Base-by-base conservation (phyloP, 2,113 vertebrate species). In the Clinocottus analis region DNA sequence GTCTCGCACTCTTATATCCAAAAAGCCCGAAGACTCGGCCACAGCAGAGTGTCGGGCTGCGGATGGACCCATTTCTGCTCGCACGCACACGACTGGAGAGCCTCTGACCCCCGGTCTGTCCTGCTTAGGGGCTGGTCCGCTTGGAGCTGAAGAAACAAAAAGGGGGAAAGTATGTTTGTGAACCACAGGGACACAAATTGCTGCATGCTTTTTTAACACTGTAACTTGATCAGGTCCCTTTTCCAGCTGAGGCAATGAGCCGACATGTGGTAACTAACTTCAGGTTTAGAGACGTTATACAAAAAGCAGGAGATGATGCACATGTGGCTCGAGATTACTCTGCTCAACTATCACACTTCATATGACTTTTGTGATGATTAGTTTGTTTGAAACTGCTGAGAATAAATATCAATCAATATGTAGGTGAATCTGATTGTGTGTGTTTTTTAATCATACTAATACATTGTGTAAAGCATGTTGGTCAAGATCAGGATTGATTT, bases 51-150 rank as follows among this genome's bases (percentile, higher is more conserved):
- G 96, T 25, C 86, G 83, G 2, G 93, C 84, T 0, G 96, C 95
- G 3, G 51, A 9, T 0, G 97, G 96, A 3, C 98, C 97, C 64
- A 78, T 92, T 80, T 97, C 95, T 59, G 96, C 94, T 21, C 95
- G 93, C 80, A 98, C 70, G 47, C 90, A 82, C 82, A 96, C 31
- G 0, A 90, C 93, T 21, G 98, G 91, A 37, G 80, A 61, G 19
- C n/a, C 70, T 25, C 84, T 70, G 41, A 4, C 49, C 10, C 67
- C 23, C 31, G 12, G 69, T 55, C 51, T 59, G 63, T 93, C 11
- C 86, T 85, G 80, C 74, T 41, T 73, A 77, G 69, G 85, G 71
- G 31, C 33, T 0, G 49, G 21, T 25, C 37, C 72, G 53, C 6
- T 82, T 77, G 87, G 75, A 47, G 64, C 87, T 89, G 43, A n/a